Conservation (phyloP, 1,140 invertebrate species). For the Bombus impatiens region DNA sequence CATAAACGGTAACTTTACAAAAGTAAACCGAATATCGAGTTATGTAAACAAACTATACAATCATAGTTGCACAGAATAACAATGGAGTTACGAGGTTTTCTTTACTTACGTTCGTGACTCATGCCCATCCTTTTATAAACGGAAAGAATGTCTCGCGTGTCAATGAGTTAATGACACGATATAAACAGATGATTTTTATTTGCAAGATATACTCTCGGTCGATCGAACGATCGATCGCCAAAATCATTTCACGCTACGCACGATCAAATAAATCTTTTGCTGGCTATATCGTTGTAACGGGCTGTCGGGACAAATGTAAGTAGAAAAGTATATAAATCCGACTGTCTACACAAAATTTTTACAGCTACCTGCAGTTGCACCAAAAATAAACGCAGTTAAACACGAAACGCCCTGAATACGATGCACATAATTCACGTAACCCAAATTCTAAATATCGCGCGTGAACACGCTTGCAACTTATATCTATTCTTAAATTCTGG, state of each 20-base stretch:
- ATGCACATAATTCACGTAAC: constrained; percentile 60
- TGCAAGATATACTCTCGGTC: background rate
- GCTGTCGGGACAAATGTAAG: background rate
- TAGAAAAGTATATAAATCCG: background rate
- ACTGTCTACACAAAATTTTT: constrained; percentile 12
- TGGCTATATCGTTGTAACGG: too few species aligned
- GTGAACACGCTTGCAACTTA: constrained; percentile 12
- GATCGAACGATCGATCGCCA: background rate
- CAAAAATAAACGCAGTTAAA: constrained; percentile 57
- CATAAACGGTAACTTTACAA: constrained; percentile 3
- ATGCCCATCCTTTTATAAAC: constrained; percentile 31
- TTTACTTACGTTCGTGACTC: constrained; percentile 43
- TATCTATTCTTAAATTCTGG: constrained; percentile 51
- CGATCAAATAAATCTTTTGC: background rate
- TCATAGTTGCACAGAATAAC: constrained; percentile 7
- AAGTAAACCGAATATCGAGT: background rate
- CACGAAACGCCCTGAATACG: constrained; percentile 49
- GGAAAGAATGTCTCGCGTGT: constrained; percentile 7
- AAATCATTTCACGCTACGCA: background rate
- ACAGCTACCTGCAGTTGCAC: background rate
- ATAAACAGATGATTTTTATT: constrained; percentile 24
- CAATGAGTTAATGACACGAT: constrained; percentile 20
- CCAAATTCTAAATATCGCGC: constrained; percentile 53
- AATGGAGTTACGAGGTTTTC: constrained; percentile 33
- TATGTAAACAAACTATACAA: constrained; percentile 19